Base-by-base conservation (phyloP, 2,797 vertebrate species). In the Neosilurus hyrtlii region DNA sequence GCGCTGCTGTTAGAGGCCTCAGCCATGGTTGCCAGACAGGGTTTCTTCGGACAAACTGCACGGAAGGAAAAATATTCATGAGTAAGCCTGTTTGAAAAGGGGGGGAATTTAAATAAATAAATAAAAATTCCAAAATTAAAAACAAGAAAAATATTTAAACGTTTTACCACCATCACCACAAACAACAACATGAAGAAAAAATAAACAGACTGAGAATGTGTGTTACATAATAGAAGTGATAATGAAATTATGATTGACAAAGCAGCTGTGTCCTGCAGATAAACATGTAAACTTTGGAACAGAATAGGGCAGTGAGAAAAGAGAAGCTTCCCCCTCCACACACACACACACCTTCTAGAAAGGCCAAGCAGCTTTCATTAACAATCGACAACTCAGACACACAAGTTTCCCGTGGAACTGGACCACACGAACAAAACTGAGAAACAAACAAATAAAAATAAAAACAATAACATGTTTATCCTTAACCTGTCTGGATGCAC, bases 1-100 rank as follows among this genome's bases (percentile, higher is more conserved):
- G 93, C 90, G 3, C 83, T 87, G 63, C 84, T 91, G 14, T 79
- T 71, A 62, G 81, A 82, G 52, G 92, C 92, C 86, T 93, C 91
- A 85, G 95, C 94, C 92, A 96, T 96, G 88, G 79, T 70, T 62
- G 82, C 57, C 62, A 73, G 70, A 81, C 26, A 24, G 1, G 8
- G 75, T 74, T 86, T n/a, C 75, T 79, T 85, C 67, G 43, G 26
- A 86, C 30, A 86, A 83, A 78, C 71, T 73, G 71, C 7, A 82
- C 83, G 5, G 18, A 74, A 65, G n/a, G 67, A 62, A 86, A 61
- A 81, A 56, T 43, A 62, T 43, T n/a, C 37, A 10, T 16, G 20
- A 43, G 78, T 26, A 84, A 76, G 14, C n/a, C 59, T 18, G 3
- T 56, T 43, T 76, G 35, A 68, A 68, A 26, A 30, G 11, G n/a